Base-by-base conservation (phyloP, 2,797 vertebrate species). In the Notolepis coatsorum region DNA sequence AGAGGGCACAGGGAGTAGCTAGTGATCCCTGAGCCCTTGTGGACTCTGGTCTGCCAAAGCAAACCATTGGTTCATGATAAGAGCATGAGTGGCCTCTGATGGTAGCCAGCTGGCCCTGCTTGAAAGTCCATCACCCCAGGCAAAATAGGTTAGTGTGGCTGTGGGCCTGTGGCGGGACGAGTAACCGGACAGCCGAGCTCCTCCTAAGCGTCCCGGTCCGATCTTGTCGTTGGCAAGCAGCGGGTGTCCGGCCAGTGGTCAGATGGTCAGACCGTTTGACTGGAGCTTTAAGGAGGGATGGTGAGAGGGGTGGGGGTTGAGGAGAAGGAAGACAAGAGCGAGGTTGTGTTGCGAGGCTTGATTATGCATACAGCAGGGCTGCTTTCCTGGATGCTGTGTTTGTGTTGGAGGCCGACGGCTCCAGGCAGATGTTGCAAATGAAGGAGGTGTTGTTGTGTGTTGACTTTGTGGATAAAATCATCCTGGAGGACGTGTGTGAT, bases 361-460 rank as follows among this genome's bases (percentile, higher is more conserved):
- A 87, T 91, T 87, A 90, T 90, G 80, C 79, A 58, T 43, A 65
- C 79, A 41, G 56, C n/a, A 53, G 65, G 70, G 52, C 65, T 48
- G 73, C 50, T 83, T 87, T 87, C 79, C 83, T 82, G 82, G 82
- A 79, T 82, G 84, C 68, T 75, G 73, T 92, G 89, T 91, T 92
- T 89, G 88, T 90, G 76, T 92, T 91, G 89, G 91, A 91, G 77
- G n/a, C 69, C 54, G 47, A 53, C 77, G 78, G 74, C 81, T 89
- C 84, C 75, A 74, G 81, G 88, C 90, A 91, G 88, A 92, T 92
- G 87, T 90, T 92, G 84, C 82, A 82, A 85, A 87, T 88, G 85
- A 89, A 85, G 83, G 80, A 81, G 79, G 70, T 68, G 81, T 68
- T 84, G 83, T 84, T 83, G 67, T 82, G 71, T 81, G 75, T 85